Conservation (phyloP, 1,140 invertebrate species). For the Polypedilum vanderplanki region DNA sequence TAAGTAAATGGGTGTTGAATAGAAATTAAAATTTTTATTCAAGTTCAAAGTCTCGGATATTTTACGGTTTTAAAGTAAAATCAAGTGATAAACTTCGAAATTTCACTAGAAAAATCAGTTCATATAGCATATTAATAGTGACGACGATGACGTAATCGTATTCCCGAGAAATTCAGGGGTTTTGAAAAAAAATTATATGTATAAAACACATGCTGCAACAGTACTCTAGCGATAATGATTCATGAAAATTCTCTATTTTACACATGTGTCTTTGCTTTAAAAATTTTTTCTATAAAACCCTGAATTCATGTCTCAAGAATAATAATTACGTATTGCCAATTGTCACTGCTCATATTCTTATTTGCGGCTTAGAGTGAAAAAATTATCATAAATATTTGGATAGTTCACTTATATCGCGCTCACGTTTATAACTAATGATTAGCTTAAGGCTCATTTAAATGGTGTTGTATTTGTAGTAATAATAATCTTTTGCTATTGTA, state of each 20-base stretch:
- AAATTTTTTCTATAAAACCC: no score
- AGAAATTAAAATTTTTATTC: neutral
- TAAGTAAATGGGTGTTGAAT: no score
- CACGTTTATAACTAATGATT: constrained; percentile 3
- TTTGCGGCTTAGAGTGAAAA: neutral
- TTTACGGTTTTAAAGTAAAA: no score
- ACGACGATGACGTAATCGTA: neutral
- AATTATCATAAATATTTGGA: constrained; percentile 16
- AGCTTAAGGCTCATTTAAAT: neutral
- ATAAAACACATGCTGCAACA: neutral
- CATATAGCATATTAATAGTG: neutral
- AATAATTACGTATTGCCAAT: no score
- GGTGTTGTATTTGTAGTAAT: neutral
- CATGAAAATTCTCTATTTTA: neutral
- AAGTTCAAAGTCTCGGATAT: neutral
- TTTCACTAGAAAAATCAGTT: neutral
- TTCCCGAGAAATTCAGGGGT: neutral
- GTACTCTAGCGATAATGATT: neutral
- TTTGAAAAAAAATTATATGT: neutral
- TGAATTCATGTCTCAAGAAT: no score
- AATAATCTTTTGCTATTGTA: neutral
- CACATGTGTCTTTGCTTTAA: neutral
- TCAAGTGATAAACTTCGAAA: neutral
- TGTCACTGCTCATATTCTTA: neutral
- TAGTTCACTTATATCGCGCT: neutral